Evolutionary conservation across 2,888 invertebrate species (phyloP).

Genomic region (Perizoma affinitatum): DNA sequence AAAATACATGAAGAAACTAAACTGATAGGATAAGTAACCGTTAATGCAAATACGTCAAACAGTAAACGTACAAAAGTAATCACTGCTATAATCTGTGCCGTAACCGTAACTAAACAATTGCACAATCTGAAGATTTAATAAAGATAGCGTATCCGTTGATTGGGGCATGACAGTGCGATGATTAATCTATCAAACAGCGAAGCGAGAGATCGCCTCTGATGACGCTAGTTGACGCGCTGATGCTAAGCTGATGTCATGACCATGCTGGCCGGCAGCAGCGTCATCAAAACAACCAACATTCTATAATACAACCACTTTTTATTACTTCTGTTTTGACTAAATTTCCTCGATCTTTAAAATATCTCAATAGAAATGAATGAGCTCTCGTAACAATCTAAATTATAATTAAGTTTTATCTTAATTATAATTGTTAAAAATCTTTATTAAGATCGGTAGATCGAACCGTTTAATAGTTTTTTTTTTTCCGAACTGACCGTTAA

Average conservation of each 20-base stretch:
- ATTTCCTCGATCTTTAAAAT: slow-evolving; percentile 12
- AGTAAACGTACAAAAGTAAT: slow-evolving; percentile 39
- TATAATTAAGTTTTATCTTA: too few relatives aligned
- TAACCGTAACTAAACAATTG: slow-evolving; percentile 46
- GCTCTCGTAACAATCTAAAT: neutral
- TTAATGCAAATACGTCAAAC: slow-evolving; percentile 24
- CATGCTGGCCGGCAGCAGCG: slow-evolving; percentile 56
- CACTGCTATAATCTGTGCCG: slow-evolving; percentile 43
- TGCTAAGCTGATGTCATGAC: slow-evolving; percentile 71
- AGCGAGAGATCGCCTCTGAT: slow-evolving; percentile 63
- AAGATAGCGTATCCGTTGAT: slow-evolving; percentile 59
- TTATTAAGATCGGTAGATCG: too few relatives aligned
- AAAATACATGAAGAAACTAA: slow-evolving; percentile 8
- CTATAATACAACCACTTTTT: slow-evolving; percentile 34
- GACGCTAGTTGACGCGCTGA: slow-evolving; percentile 70
- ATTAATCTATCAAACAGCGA: slow-evolving; percentile 60
- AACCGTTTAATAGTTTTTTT: too few relatives aligned
- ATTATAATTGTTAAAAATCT: too few relatives aligned
- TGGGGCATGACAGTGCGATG: slow-evolving; percentile 63
- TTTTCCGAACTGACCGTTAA: too few relatives aligned
- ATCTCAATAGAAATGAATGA: slow-evolving; percentile 1
- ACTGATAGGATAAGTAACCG: slow-evolving; percentile 20
- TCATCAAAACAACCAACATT: slow-evolving; percentile 48
- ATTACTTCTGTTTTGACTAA: slow-evolving; percentile 4
- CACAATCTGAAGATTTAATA: slow-evolving; percentile 58